Evolutionary conservation across 2,888 invertebrate species (phyloP).

Genomic region (Xylocampa areola): DNA sequence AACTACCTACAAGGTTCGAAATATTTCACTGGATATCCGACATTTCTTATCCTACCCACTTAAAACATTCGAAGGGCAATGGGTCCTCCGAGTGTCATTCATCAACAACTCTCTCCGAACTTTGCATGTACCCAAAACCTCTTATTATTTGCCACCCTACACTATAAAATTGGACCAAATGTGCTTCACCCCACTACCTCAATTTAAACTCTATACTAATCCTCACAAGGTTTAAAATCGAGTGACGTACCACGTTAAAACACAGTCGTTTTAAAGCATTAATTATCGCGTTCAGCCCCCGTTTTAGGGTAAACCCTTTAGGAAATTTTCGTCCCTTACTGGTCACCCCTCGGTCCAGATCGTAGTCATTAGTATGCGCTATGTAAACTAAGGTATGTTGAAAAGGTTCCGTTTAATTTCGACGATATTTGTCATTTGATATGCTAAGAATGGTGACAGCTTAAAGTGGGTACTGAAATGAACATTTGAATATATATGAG

Average conservation of each 20-base stretch:
- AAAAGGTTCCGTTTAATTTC: slow-evolving; percentile 79
- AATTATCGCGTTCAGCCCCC: slow-evolving; percentile 85
- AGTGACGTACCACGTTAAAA: slow-evolving; percentile 55
- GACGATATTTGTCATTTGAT: slow-evolving; percentile 68
- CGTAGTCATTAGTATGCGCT: slow-evolving; percentile 83
- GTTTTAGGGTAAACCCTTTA: slow-evolving; percentile 88
- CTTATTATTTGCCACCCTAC: slow-evolving; percentile 87
- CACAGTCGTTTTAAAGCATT: slow-evolving; percentile 85
- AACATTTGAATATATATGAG: slow-evolving; percentile 55
- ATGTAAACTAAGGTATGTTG: slow-evolving; percentile 83
- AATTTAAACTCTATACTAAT: slow-evolving; percentile 57
- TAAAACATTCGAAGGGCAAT: slow-evolving; percentile 89
- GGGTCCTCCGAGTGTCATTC: slow-evolving; percentile 89
- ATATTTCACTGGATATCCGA: slow-evolving; percentile 87
- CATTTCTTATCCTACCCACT: slow-evolving; percentile 89
- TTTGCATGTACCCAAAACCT: slow-evolving; percentile 85
- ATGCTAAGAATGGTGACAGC: slow-evolving; percentile 61
- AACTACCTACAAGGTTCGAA: slow-evolving; percentile 65
- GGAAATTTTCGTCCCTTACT: slow-evolving; percentile 86
- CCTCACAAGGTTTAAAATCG: slow-evolving; percentile 59
- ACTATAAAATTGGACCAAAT: slow-evolving; percentile 88
- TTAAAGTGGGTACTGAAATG: slow-evolving; percentile 40
- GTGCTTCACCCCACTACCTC: slow-evolving; percentile 57
- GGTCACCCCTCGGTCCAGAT: slow-evolving; percentile 86
- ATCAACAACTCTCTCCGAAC: slow-evolving; percentile 86